Conservation (phyloP, 2,888 invertebrate species). For the Helicoverpa assulta region DNA sequence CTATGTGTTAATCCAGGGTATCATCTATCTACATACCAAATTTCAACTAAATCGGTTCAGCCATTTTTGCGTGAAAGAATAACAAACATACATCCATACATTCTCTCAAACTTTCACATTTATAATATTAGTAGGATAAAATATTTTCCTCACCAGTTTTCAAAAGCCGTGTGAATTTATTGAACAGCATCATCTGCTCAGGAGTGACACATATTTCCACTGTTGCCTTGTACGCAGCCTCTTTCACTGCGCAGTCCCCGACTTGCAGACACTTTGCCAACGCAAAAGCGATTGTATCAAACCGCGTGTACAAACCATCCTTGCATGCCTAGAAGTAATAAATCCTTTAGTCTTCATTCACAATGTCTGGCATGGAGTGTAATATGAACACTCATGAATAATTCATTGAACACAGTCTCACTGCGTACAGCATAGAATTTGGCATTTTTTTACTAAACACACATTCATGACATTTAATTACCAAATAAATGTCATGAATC, state of each 20-base stretch:
- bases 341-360: slow-evolving; percentile 31
- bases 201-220: slow-evolving; percentile 91
- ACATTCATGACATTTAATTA: too few species aligned
- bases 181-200: slow-evolving; percentile 91
- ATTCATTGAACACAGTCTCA: slow-evolving; percentile 26
- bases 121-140: too few species aligned
- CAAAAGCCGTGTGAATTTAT: slow-evolving; percentile 89
- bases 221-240: slow-evolving; percentile 88
- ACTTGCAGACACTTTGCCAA: slow-evolving; percentile 90
- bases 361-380: slow-evolving; percentile 16
- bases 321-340: slow-evolving; percentile 82
- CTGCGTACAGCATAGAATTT: slow-evolving; percentile 8
- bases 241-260: slow-evolving; percentile 81
- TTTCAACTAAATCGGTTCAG: too few species aligned
- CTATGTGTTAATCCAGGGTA: too few species aligned
- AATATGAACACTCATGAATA: slow-evolving; percentile 47
- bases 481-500: neutral
- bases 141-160: slow-evolving; percentile 79
- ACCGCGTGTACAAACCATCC: slow-evolving; percentile 87
- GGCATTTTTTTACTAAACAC: neutral
- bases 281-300: slow-evolving; percentile 91
- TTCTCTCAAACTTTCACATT: too few species aligned
- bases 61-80: too few species aligned
- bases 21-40: too few species aligned
- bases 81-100: too few species aligned